Conservation (phyloP, 2,888 invertebrate genomes). For the Notodonta ziczac region DNA sequence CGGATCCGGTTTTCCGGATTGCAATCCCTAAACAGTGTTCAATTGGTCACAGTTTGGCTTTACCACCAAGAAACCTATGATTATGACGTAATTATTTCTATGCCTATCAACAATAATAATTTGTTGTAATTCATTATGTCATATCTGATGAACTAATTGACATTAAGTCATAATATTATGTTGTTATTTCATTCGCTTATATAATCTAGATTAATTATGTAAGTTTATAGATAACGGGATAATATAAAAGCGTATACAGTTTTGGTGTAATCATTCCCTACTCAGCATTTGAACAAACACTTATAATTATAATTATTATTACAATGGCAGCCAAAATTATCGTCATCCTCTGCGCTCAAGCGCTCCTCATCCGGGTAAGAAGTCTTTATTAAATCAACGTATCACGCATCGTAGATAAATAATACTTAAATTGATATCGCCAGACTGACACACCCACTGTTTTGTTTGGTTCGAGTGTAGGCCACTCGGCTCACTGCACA, state of each 20-base stretch:
- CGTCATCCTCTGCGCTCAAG: constrained; percentile 8
- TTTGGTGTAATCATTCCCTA: neutral
- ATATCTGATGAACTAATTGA: neutral
- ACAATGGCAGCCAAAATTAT: constrained; percentile 15
- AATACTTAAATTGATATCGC: too few relatives aligned
- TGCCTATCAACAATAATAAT: neutral
- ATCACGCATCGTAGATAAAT: too few relatives aligned
- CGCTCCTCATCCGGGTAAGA: constrained; percentile 12
- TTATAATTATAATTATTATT: neutral
- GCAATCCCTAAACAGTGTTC: too few relatives aligned
- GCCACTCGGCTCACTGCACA: too few relatives aligned
- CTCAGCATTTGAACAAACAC: too few relatives aligned
- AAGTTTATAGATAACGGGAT: neutral
- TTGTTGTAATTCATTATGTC: neutral
- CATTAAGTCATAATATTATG: neutral
- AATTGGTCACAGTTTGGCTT: too few relatives aligned
- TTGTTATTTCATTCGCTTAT: neutral
- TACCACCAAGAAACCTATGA: too few relatives aligned
- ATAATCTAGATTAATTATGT: neutral
- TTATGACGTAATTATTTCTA: too few relatives aligned
- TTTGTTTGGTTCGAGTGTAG: too few relatives aligned
- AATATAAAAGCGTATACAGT: neutral
- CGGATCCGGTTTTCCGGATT: too few relatives aligned
- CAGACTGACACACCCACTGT: too few relatives aligned
- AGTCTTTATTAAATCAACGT: neutral